phyloP scores from a whole-genome alignment of 2,113 vertebrate genomes.

The Parotia lawesii region DNA sequence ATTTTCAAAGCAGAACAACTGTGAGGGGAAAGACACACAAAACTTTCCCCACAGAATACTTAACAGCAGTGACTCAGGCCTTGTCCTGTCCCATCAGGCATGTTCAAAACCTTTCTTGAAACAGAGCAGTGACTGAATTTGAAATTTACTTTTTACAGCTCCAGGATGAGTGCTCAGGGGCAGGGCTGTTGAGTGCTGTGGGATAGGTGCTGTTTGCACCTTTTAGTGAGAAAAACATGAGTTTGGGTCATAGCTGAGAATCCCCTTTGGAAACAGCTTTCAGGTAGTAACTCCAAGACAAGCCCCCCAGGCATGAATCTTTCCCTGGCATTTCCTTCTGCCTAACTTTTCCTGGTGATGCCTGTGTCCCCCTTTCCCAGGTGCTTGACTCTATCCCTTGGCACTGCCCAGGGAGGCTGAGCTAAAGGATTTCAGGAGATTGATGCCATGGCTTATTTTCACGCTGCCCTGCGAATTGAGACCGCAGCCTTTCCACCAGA shows the following conservation, averaged over 20 bases:
- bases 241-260: background rate
- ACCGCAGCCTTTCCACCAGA: background rate
- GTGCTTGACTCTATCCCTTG: background rate
- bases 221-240: background rate
- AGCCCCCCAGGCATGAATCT: background rate
- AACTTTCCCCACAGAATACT: background rate
- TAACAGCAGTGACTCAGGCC: background rate
- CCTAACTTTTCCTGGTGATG: background rate
- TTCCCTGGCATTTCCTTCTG: background rate
- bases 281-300: background rate
- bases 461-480: background rate
- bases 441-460: background rate
- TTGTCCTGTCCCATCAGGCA: background rate
- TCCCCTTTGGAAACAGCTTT: background rate
- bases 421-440: background rate
- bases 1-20: background rate
- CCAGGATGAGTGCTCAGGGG: background rate
- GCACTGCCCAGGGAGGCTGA: background rate
- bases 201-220: background rate
- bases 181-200: background rate
- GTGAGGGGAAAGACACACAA: background rate
- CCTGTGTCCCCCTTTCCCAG: background rate
- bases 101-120: background rate
- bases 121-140: background rate
- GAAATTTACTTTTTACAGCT: background rate